Conservation (phyloP, 2,797 vertebrate genomes). For the Arvicola amphibius region DNA sequence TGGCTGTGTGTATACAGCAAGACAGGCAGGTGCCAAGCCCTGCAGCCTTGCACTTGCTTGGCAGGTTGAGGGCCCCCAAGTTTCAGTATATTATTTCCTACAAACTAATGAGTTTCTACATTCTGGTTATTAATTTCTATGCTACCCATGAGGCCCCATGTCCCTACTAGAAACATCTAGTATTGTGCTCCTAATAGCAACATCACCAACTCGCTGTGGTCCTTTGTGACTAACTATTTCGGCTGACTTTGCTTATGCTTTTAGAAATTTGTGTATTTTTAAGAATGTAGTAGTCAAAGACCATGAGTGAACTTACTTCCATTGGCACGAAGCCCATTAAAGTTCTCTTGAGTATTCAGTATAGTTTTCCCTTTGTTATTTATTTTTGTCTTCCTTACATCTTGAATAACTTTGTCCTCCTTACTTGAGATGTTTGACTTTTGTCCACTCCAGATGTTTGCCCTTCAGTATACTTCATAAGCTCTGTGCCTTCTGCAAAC, state of each 20-base stretch:
- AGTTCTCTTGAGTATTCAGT: background rate
- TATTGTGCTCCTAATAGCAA: background rate
- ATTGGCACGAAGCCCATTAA: background rate
- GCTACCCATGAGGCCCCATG: background rate
- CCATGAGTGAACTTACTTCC: background rate
- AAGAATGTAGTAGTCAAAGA: background rate
- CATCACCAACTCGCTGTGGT: background rate
- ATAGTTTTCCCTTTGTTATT: background rate
- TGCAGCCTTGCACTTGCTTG: constrained; percentile 66
- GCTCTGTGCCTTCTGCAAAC: constrained; percentile 1
- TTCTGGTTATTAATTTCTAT: constrained; percentile 70
- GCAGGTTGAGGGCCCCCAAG: constrained; percentile 42
- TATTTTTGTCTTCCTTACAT: background rate
- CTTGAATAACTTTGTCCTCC: background rate
- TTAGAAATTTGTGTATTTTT: background rate
- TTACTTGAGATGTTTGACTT: background rate
- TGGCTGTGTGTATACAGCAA: constrained; percentile 65
- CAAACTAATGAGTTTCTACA: constrained; percentile 62
- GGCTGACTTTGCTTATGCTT: background rate
- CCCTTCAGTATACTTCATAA: background rate
- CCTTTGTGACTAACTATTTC: background rate
- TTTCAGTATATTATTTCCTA: constrained; percentile 55
- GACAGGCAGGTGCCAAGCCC: constrained; percentile 77
- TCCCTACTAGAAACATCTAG: background rate
- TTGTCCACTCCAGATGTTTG: background rate